phyloP scores from a whole-genome alignment of 2,113 vertebrate species.

The Oncorhynchus nerka region DNA sequence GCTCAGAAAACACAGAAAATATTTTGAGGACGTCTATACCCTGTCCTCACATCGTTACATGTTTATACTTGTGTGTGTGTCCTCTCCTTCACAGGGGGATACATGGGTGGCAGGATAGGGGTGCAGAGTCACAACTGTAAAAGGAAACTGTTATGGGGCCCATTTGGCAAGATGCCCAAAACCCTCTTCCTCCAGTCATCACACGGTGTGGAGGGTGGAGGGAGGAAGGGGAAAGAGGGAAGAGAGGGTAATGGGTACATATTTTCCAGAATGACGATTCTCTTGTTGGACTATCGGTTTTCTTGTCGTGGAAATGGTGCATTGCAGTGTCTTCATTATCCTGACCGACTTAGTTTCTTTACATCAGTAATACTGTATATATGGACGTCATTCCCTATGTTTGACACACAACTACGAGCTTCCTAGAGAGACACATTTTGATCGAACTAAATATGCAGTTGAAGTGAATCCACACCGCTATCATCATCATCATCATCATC shows the following conservation, averaged over 20 bases:
- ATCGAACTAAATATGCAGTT: too few relatives aligned
- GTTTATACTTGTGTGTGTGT: background rate
- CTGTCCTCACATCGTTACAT: too few relatives aligned
- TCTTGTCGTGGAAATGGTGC: too few relatives aligned
- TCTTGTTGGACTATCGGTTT: background rate
- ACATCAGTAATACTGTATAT: too few relatives aligned
- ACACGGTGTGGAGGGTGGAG: background rate
- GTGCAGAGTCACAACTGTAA: slow-evolving; percentile 11
- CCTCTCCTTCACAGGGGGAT: background rate
- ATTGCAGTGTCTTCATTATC: too few relatives aligned
- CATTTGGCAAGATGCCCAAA: slow-evolving; percentile 10
- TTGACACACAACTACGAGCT: too few relatives aligned
- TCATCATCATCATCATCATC: too few relatives aligned
- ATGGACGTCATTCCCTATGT: too few relatives aligned
- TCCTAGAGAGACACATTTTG: too few relatives aligned
- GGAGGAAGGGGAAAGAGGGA: background rate
- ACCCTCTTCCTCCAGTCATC: background rate
- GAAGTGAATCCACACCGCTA: too few relatives aligned
- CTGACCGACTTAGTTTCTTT: too few relatives aligned
- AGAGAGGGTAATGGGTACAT: background rate
- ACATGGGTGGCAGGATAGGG: background rate
- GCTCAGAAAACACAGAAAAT: too few relatives aligned
- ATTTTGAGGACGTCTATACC: background rate
- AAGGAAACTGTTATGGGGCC: slow-evolving; percentile 16
- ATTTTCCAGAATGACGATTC: background rate